Evolutionary conservation across 2,113 vertebrate genomes (phyloP).

Genomic region (Neogale vison): DNA sequence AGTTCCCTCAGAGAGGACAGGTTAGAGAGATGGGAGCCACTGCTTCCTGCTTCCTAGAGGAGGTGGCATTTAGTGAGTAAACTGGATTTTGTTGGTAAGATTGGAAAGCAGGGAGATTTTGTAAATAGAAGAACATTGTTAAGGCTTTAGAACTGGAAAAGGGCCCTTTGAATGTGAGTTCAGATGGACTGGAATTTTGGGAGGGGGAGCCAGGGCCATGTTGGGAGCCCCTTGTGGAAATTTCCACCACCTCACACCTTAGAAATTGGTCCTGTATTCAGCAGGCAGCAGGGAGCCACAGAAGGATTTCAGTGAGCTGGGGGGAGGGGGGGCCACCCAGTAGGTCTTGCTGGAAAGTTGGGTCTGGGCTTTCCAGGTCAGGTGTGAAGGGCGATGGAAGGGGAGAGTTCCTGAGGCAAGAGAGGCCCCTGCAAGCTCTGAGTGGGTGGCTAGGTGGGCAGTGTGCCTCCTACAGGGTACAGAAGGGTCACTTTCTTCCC

Average conservation of each 20-base stretch:
- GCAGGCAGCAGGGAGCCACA: background rate
- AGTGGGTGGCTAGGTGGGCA: background rate
- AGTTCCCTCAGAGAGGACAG: background rate
- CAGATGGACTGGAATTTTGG: background rate
- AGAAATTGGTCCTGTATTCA: background rate
- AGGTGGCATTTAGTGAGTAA: background rate
- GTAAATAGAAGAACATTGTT: background rate
- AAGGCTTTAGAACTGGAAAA: background rate
- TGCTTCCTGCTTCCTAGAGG: background rate
- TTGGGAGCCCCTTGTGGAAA: background rate
- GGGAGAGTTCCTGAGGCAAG: background rate
- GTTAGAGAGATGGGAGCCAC: background rate
- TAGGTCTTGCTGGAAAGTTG: background rate
- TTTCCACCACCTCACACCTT: background rate
- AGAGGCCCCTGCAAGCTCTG: background rate
- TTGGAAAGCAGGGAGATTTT: background rate
- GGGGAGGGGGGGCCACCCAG: background rate
- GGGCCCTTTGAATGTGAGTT: background rate
- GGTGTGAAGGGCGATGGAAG: background rate
- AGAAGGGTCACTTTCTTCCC: background rate
- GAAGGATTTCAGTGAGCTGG: background rate
- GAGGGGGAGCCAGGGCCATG: too few species aligned
- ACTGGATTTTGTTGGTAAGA: background rate
- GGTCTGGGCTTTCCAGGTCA: background rate
- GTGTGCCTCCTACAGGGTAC: background rate